Evolutionary conservation across 2,888 invertebrate species (phyloP).

Genomic region (Cancer borealis): DNA sequence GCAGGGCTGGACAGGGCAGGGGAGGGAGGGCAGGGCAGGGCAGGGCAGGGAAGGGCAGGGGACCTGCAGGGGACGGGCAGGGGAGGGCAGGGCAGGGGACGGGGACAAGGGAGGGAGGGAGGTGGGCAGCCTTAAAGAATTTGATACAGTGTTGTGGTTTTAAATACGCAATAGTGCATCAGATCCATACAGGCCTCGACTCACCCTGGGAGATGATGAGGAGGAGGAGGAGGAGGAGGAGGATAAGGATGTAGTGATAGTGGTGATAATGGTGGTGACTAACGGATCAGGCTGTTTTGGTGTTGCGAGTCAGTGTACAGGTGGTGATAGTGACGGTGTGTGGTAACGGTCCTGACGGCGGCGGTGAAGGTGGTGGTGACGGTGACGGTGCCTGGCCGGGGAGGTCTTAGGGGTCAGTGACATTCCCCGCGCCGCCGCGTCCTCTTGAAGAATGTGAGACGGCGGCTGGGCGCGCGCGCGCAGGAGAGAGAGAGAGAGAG

Average conservation of each 20-base stretch:
- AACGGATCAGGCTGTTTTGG: neutral
- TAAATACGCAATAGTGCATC: neutral
- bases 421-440: slow-evolving; percentile 16
- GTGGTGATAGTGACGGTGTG: slow-evolving; percentile 36
- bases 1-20: neutral
- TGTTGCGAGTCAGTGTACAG: neutral
- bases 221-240: neutral
- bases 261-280: slow-evolving; percentile 1
- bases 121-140: neutral
- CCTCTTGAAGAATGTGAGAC: slow-evolving; percentile 35
- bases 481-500: slow-evolving; percentile 38
- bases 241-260: neutral
- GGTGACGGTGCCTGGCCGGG: slow-evolving; percentile 12
- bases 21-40: neutral
- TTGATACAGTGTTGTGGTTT: neutral
- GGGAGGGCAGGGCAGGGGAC: neutral
- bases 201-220: too few relatives aligned
- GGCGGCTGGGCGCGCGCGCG: neutral
- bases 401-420: slow-evolving; percentile 22
- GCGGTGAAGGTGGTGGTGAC: neutral
- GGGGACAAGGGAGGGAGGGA: neutral
- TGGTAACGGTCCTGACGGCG: slow-evolving; percentile 18
- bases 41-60: neutral
- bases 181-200: neutral
- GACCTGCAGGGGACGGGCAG: neutral